Percentiles rank a stretch among this genome's conserved stretches.
phyloP scores from a whole-genome alignment of 2,797 vertebrate species.

The Urophycis tenuis region DNA sequence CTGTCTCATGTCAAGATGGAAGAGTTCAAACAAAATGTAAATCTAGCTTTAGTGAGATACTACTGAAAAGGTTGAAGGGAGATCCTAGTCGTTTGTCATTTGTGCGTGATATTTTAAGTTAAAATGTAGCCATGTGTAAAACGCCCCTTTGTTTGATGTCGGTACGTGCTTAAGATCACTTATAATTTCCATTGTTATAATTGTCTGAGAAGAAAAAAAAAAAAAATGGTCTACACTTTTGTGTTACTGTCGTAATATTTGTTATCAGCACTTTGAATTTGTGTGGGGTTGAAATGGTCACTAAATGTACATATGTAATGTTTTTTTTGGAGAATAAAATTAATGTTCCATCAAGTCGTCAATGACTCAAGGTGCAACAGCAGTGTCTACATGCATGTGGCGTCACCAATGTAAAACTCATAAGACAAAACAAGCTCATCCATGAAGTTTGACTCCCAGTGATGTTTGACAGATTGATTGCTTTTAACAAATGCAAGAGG shows the following conservation, averaged over 20 bases:
- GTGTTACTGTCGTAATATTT: slow-evolving; percentile 35
- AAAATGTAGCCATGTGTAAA: slow-evolving; percentile 21
- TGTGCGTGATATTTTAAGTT: slow-evolving; percentile 10
- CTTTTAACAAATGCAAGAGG: neutral
- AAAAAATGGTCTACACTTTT: slow-evolving; percentile 24
- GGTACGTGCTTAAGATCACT: slow-evolving; percentile 19
- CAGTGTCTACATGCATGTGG: neutral
- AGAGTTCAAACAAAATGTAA: slow-evolving; percentile 28
- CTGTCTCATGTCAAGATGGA: slow-evolving; percentile 20
- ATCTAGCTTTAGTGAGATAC: slow-evolving; percentile 23
- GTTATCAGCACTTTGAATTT: slow-evolving; percentile 64
- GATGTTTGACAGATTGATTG: too few species aligned
- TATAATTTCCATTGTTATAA: slow-evolving; percentile 17
- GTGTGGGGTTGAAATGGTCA: slow-evolving; percentile 62
- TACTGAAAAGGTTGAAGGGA: slow-evolving; percentile 22
- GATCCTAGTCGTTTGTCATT: slow-evolving; percentile 25
- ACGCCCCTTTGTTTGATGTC: slow-evolving; percentile 27
- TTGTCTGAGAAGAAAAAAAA: slow-evolving; percentile 24
- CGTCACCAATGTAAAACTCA: neutral
- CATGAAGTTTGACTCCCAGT: neutral
- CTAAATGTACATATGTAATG: slow-evolving; percentile 69
- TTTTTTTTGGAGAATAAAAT: slow-evolving; percentile 72
- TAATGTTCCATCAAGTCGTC: slow-evolving; percentile 51
- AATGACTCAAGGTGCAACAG: neutral
- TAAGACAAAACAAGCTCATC: neutral